Evolutionary conservation across 2,888 invertebrate genomes (phyloP), one percentile per base, ranked within the genome.

Genomic region (Acrobasis suavella): DNA sequence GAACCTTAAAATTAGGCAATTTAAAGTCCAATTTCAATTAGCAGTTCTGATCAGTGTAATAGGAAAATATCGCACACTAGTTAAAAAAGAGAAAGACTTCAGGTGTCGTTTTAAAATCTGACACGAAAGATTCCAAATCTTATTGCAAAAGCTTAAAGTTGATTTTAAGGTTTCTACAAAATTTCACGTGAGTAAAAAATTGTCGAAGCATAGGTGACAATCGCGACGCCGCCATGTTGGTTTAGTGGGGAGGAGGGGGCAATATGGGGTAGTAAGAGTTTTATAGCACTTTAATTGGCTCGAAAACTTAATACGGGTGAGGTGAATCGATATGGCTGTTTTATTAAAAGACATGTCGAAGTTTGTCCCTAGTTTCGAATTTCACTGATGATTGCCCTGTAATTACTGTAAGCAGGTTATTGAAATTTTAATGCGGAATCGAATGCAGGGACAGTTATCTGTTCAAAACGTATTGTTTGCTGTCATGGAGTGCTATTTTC

Each of bases 201-300:
- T 81, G 81, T 72, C 68, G 69, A 74, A 75, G 79, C 80, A 73
- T 83, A 92, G 89, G 91, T 91, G 91, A 91, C 90, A 91, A 90
- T 83, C 79, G 79, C 83, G 86, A 85, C 89, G 91, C 91, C 91
- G 91, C 91, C 91, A 92, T 92, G 86, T 91, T 92, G 89, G 85
- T 87, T 89, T 87, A 85, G 84, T 80, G 75, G 79, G 78, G 81
- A 73, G 72, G 80, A 71, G 82, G 85, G 87, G 83, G 74, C 67
- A 69, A 69, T 74, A 78, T 80, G 80, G 89, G 89, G 89, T 85
- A 81, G 82, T 89, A 88, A 87, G 86, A 81, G 87, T 86, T 88
- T 91, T 87, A 89, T 84, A 77, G 79, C 75, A 81, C 80, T 87
- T 87, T 90, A 92, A 92, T 91, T 91, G 91, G 89, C 82, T 85